These are phyloP conservation scores for Girardinus metallicus DNA, from an alignment of 2,797 vertebrate species.

Conservation along the genomic window DNA sequence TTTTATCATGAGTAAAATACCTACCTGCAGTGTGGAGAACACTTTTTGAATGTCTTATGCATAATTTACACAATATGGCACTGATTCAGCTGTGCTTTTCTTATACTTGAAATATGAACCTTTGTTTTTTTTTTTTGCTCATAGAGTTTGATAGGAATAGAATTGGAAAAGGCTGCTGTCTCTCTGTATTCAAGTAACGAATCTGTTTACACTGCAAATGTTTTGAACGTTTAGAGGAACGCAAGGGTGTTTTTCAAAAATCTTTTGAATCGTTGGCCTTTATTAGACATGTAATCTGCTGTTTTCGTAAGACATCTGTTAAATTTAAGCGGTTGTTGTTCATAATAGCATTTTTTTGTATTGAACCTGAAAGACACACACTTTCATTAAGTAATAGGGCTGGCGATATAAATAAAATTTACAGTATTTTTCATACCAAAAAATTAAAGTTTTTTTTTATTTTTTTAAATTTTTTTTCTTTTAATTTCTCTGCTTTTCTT, in stretches of 20 bases:
- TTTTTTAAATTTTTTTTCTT: too few species aligned
- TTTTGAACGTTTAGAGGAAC: neutral
- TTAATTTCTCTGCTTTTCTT: too few species aligned
- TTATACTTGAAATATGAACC: neutral
- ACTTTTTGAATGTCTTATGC: neutral
- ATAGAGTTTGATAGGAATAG: neutral
- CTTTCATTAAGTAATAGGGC: too few species aligned
- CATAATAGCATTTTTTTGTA: neutral
- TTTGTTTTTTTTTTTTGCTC: too few species aligned
- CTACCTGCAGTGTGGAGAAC: conserved; percentile 1
- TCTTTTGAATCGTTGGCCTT: neutral
- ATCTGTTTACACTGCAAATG: too few species aligned
- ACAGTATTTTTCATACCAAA: too few species aligned
- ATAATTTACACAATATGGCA: conserved; percentile 7
- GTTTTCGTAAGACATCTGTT: neutral
- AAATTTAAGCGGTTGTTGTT: neutral
- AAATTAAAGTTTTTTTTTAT: too few species aligned
- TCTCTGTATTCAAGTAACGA: neutral
- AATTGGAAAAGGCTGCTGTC: neutral
- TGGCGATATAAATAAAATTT: too few species aligned
- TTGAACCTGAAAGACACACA: neutral
- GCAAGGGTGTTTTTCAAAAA: neutral
- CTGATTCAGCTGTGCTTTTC: neutral
- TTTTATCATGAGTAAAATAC: conserved; percentile 2
- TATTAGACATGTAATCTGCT: neutral